Conservation (phyloP, 2,888 invertebrate species). For the Rhimphoctona megacephalus region DNA sequence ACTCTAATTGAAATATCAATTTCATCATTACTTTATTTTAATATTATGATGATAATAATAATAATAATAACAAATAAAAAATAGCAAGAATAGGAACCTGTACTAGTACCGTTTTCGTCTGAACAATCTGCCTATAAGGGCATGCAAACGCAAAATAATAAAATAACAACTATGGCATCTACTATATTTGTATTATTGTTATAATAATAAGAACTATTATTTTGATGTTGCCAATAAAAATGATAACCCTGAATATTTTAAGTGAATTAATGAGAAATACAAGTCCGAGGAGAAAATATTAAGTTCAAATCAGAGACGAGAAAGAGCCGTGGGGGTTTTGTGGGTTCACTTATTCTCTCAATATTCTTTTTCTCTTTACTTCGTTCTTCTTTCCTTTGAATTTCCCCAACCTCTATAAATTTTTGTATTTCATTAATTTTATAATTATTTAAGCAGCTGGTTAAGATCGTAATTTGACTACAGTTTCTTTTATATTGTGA, state of each 20-base stretch:
- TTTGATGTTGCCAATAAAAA: not conserved
- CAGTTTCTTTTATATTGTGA: not conserved
- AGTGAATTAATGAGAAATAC: not conserved
- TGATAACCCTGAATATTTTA: not conserved
- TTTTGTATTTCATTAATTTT: not conserved
- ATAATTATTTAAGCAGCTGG: not conserved
- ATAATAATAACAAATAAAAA: constrained; percentile 13
- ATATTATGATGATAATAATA: constrained; percentile 17
- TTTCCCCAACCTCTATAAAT: not conserved
- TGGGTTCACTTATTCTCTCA: constrained; percentile 13
- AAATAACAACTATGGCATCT: not conserved
- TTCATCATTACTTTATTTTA: constrained; percentile 33
- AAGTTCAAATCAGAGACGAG: constrained; percentile 10
- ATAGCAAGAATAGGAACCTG: not conserved
- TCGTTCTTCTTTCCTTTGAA: not conserved
- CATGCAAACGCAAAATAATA: not conserved
- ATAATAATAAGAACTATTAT: not conserved
- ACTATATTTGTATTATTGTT: not conserved
- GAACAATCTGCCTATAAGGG: not conserved
- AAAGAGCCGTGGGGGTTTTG: constrained; percentile 42
- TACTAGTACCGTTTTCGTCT: not conserved
- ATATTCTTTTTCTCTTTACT: constrained; percentile 28
- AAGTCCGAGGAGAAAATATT: not conserved
- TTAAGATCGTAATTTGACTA: not conserved
- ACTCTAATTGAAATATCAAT: constrained; percentile 63